Conservation (phyloP, 2,888 invertebrate genomes). For the Hartigia nigra region DNA sequence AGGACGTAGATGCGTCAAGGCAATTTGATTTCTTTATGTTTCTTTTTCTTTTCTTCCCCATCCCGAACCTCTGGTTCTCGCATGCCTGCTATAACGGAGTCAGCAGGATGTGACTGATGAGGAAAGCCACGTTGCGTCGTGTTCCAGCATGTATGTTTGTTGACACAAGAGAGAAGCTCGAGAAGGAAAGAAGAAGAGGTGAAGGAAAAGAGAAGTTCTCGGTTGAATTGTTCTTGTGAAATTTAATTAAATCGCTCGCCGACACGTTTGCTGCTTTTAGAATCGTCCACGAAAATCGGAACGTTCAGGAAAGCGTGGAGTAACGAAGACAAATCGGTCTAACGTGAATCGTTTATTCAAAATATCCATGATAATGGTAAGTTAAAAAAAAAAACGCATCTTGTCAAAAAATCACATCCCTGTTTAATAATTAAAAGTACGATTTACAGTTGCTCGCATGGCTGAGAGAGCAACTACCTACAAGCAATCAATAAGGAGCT, state of each 20-base stretch:
- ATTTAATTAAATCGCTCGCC: slow-evolving; percentile 34
- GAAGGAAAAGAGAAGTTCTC: slow-evolving; percentile 9
- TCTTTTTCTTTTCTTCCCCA: not conserved
- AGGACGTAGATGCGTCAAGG: not conserved
- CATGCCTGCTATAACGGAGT: slow-evolving; percentile 18
- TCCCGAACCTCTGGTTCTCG: not conserved
- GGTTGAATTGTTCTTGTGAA: slow-evolving; percentile 27
- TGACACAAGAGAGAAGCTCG: slow-evolving; percentile 14
- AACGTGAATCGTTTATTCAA: not conserved
- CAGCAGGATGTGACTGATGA: slow-evolving; percentile 27
- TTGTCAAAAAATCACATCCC: not conserved
- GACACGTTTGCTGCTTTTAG: not conserved
- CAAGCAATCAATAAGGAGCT: not conserved
- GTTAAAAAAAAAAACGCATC: not conserved
- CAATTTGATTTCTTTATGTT: not conserved
- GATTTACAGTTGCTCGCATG: not conserved
- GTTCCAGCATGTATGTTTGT: slow-evolving; percentile 14
- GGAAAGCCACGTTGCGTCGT: not conserved
- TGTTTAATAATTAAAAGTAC: not conserved
- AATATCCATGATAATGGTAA: not conserved
- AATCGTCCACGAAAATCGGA: not conserved
- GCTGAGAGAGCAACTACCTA: not conserved
- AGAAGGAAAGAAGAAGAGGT: not conserved
- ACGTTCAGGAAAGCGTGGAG: not conserved
- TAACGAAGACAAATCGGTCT: not conserved